Conservation (phyloP, 2,888 invertebrate species). For the Athalia rosae region DNA sequence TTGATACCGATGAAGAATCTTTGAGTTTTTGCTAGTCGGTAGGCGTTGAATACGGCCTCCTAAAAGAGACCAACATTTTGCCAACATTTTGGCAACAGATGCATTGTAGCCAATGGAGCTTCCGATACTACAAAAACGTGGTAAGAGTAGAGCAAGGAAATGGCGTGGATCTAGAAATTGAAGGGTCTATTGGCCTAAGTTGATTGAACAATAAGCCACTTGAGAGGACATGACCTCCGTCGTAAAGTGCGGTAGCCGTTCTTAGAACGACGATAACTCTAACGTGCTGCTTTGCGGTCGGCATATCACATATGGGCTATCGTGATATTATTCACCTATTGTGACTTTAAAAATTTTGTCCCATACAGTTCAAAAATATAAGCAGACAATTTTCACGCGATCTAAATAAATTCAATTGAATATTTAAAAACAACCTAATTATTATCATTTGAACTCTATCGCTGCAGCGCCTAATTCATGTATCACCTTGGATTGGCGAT, state of each 20-base stretch:
- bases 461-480: background rate
- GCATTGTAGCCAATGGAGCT: background rate
- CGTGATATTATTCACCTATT: slow-evolving; percentile 28
- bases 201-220: slow-evolving; percentile 38
- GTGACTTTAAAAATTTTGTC: slow-evolving; percentile 16
- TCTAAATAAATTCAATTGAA: too few relatives aligned
- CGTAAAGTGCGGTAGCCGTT: slow-evolving; percentile 22
- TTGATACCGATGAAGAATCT: background rate
- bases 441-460: background rate
- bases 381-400: background rate
- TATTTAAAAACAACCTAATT: too few relatives aligned
- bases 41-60: background rate
- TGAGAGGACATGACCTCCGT: slow-evolving; percentile 42
- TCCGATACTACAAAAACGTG: background rate
- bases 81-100: background rate
- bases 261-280: slow-evolving; percentile 29
- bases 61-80: too few relatives aligned
- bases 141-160: background rate
- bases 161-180: slow-evolving; percentile 16
- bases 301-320: background rate
- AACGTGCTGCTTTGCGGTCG: background rate
- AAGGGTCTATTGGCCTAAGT: slow-evolving; percentile 19
- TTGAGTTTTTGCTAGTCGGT: background rate
- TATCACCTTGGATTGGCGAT: background rate
- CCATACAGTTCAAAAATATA: slow-evolving; percentile 1